Base-by-base conservation (phyloP, 2,888 invertebrate species). In the Adineta ricciae region DNA sequence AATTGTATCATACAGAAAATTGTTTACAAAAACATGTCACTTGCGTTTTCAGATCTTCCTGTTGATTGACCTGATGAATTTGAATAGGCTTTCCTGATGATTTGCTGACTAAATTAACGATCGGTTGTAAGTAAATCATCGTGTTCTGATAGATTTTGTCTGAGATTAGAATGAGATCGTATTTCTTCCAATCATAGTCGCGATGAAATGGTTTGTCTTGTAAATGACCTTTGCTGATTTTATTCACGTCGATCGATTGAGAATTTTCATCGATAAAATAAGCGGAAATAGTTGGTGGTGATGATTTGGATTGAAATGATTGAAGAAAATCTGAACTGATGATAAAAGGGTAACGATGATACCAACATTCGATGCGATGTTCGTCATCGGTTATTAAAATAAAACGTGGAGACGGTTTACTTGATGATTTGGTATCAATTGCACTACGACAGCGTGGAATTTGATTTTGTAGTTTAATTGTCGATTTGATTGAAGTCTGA, bases 341-440 rank as follows among this genome's bases (percentile, higher is more conserved):
- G 11, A 78, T 41, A 41, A 78, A 78, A n/a, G 78, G 78, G 41
- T 78, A 78, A 41, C 41, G 78, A 78, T 78, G 41, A 78, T 78
- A 78, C 78, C 78, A 78, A 78, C 78, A 41, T 78, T 78, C 78
- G 41, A 78, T 78, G 24, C 41, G 78, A 78, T 78, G 78, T 78
- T 78, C 78, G n/a, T 78, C 24, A 78, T 78, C 78, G n/a, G 78
- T 41, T 41, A 78, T 78, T 38, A 78, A 41, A 1, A 78, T 78
- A 78, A 78, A 78, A n/a, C 78, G 38, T 41, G 38, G 41, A 41
- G 38, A n/a, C 14, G 9, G 21, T 78, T 78, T 78, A 78, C 24
- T 78, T 5, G 11, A 16, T 38, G n/a, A 64, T 64, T 64, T 64
- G 5, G 9, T 38, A 7, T 78, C 78, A 4, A 21, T 41, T 16